These are phyloP conservation scores for Myrmecobius fasciatus DNA, from an alignment of 2,113 vertebrate genomes.

Conservation along the genomic window DNA sequence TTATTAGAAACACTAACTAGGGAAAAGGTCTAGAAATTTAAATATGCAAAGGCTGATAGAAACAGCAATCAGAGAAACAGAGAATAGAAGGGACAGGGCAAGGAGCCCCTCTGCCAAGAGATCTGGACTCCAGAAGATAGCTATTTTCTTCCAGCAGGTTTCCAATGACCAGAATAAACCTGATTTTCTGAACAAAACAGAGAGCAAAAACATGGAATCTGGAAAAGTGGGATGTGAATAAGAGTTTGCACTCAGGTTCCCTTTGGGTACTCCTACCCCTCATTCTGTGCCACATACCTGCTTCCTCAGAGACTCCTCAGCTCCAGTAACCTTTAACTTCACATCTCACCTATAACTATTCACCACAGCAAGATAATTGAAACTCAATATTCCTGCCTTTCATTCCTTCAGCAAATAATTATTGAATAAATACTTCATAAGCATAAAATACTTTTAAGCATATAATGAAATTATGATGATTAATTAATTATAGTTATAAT, in stretches of 20 bases:
- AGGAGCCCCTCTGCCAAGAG: not conserved
- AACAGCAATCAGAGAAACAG: not conserved
- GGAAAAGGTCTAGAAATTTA: not conserved
- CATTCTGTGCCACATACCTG: not conserved
- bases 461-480: not conserved
- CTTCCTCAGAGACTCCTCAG: not conserved
- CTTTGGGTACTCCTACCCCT: not conserved
- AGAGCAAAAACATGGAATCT: not conserved
- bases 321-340: not conserved
- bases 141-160: not conserved
- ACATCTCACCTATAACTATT: not conserved
- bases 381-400: not conserved
- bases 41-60: not conserved
- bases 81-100: not conserved
- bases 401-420: not conserved
- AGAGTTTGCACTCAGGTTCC: not conserved
- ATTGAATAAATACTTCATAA: not conserved
- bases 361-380: not conserved
- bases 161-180: not conserved
- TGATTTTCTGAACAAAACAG: not conserved
- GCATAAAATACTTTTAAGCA: not conserved
- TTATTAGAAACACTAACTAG: not conserved
- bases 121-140: not conserved
- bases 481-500: not conserved
- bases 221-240: not conserved